Evolutionary conservation across 1,140 invertebrate species (phyloP).

Genomic region (Anastrepha ludens): DNA sequence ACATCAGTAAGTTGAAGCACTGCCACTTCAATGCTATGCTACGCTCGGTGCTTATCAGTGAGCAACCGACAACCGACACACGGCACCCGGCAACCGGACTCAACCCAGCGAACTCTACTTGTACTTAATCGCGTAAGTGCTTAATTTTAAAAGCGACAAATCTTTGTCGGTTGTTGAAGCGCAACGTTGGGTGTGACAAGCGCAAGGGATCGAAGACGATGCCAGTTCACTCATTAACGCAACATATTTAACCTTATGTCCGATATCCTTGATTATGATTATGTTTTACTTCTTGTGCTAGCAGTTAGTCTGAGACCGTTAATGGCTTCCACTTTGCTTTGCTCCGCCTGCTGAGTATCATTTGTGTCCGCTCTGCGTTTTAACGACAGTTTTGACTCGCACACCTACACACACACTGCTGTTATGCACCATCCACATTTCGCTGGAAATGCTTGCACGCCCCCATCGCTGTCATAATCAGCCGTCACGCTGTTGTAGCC

Average conservation of each 20-base stretch:
- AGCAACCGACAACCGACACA: neutral
- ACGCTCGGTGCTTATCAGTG: neutral
- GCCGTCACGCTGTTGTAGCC: neutral
- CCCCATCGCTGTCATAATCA: conserved; percentile 8
- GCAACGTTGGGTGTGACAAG: neutral
- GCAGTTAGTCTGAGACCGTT: neutral
- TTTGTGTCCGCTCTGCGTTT: neutral
- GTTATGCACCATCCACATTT: neutral
- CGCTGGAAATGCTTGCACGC: conserved; percentile 18
- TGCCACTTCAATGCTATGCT: neutral
- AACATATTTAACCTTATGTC: conserved; percentile 33
- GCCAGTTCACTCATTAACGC: conserved; percentile 22
- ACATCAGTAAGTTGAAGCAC: neutral
- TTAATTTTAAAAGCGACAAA: conserved; percentile 52
- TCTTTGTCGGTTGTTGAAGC: conserved; percentile 38
- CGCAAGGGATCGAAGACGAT: neutral
- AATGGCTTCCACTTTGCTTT: neutral
- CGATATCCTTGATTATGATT: conserved; percentile 50
- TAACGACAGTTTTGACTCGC: neutral
- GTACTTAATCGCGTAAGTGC: conserved; percentile 40
- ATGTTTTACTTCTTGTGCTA: neutral
- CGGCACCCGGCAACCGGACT: neutral
- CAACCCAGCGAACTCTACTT: neutral
- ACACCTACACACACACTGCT: neutral
- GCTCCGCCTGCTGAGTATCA: too few species aligned